A percentile compares a stretch with the other conserved stretches of the same genome.
These are phyloP conservation scores for Boulengeromyrus knoepffleri DNA, from an alignment of 2,113 vertebrate genomes.

Conservation along the genomic window DNA sequence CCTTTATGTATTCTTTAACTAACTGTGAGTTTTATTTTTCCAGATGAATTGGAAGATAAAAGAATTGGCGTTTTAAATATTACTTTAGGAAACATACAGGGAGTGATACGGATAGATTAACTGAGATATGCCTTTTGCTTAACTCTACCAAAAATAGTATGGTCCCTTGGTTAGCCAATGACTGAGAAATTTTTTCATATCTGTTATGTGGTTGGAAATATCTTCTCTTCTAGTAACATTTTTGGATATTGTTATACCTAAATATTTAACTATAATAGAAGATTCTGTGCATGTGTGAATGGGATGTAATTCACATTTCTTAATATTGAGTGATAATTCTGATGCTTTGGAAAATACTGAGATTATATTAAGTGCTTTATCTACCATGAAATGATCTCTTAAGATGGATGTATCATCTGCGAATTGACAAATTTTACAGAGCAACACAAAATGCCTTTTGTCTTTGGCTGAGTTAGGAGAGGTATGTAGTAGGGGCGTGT, in stretches of 20 bases:
- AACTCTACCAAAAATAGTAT: slow-evolving; percentile 15
- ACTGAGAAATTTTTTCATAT: slow-evolving; percentile 13
- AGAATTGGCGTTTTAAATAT: background rate
- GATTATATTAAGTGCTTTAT: background rate
- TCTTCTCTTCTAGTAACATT: slow-evolving; percentile 12
- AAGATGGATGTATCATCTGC: slow-evolving; percentile 6
- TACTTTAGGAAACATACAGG: background rate
- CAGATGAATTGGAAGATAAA: slow-evolving; percentile 1
- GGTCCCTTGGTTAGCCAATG: background rate
- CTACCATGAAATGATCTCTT: slow-evolving; percentile 3
- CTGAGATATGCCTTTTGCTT: slow-evolving; percentile 8
- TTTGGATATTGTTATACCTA: slow-evolving; percentile 17
- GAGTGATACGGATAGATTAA: slow-evolving; percentile 10
- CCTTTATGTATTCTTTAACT: background rate
- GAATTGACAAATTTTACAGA: slow-evolving; percentile 4
- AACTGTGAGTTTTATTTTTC: slow-evolving; percentile 13
- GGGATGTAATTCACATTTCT: slow-evolving; percentile 17
- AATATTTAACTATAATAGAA: slow-evolving; percentile 10
- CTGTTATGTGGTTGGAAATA: background rate
- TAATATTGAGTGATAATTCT: slow-evolving; percentile 8
- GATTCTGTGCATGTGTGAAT: slow-evolving; percentile 7
- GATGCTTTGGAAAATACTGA: slow-evolving; percentile 8
- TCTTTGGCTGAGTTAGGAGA: no score
- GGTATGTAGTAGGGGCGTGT: no score
- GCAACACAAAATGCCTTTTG: no score